A percentile compares a stretch with the other conserved stretches of the same genome.
Conservation (phyloP, 2,797 vertebrate genomes). For the Serranus cabrilla region DNA sequence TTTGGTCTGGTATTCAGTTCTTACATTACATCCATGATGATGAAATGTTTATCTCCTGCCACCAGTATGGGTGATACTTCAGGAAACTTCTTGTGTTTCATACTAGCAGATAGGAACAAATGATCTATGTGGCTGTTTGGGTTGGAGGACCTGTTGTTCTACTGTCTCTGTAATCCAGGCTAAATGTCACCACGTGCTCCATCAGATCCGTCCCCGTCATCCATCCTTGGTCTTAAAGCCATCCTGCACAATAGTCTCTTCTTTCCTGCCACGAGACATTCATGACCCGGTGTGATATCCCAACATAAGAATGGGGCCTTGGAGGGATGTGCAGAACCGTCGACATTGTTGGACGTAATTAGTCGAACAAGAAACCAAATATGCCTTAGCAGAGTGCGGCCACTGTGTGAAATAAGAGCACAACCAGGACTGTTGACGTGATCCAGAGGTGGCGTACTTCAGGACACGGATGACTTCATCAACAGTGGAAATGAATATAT, state of each 20-base stretch:
- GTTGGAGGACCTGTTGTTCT: not conserved
- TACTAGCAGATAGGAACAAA: too few relatives aligned
- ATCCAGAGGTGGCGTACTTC: slow-evolving; percentile 37
- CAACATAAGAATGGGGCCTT: slow-evolving; percentile 52
- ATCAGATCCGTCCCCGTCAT: slow-evolving; percentile 7
- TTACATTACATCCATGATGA: too few relatives aligned
- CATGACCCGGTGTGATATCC: slow-evolving; percentile 39
- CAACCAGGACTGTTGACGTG: slow-evolving; percentile 20
- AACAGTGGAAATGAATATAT: slow-evolving; percentile 47
- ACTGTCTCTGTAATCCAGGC: not conserved
- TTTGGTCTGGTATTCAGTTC: too few relatives aligned
- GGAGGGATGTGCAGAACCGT: slow-evolving; percentile 44
- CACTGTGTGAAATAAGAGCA: slow-evolving; percentile 48
- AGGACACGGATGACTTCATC: slow-evolving; percentile 51
- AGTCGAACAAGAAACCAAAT: slow-evolving; percentile 62
- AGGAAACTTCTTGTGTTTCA: too few relatives aligned
- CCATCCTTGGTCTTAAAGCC: slow-evolving; percentile 15
- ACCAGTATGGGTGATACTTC: too few relatives aligned
- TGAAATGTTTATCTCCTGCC: too few relatives aligned
- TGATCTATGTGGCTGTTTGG: too few relatives aligned
- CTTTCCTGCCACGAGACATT: slow-evolving; percentile 50
- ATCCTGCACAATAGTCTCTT: slow-evolving; percentile 48
- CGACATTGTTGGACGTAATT: slow-evolving; percentile 52
- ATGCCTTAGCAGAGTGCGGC: slow-evolving; percentile 41
- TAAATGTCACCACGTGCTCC: slow-evolving; percentile 17